phyloP scores from a whole-genome alignment of 2,888 invertebrate species.

The Noctua comes region DNA sequence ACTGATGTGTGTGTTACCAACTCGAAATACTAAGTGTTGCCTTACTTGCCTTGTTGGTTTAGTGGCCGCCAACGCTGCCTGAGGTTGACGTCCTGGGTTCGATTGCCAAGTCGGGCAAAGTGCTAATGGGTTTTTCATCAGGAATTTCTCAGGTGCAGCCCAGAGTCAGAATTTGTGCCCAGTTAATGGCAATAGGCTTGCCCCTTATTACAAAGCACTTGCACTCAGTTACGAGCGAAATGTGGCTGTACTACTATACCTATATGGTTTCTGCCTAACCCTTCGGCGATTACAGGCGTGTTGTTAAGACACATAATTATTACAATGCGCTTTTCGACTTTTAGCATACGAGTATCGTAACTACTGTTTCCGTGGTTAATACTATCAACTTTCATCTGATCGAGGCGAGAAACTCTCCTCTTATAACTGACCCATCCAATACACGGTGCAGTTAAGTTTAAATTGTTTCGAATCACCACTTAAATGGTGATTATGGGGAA shows the following conservation, averaged over 20 bases:
- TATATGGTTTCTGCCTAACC: background rate
- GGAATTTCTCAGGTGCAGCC: background rate
- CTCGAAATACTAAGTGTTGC: background rate
- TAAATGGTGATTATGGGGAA: constrained; percentile 52
- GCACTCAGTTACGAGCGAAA: background rate
- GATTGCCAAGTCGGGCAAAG: background rate
- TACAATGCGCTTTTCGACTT: background rate
- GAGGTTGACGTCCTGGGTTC: background rate
- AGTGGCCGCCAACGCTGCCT: background rate
- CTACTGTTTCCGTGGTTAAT: background rate
- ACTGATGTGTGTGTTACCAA: background rate
- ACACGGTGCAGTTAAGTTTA: constrained; percentile 37
- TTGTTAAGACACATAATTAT: background rate
- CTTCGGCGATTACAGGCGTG: background rate
- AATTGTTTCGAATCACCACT: constrained; percentile 65
- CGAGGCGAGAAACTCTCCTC: background rate
- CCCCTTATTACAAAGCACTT: background rate
- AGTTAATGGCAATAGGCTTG: background rate
- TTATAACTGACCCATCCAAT: constrained; percentile 5
- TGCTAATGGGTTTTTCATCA: background rate
- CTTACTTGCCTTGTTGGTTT: background rate
- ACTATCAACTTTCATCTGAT: background rate
- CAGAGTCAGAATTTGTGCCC: too few species aligned
- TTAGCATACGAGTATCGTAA: background rate
- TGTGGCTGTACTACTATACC: background rate